These are phyloP conservation scores for Rhodeus uyekii DNA, from an alignment of 2,797 vertebrate species.

Conservation along the genomic window DNA sequence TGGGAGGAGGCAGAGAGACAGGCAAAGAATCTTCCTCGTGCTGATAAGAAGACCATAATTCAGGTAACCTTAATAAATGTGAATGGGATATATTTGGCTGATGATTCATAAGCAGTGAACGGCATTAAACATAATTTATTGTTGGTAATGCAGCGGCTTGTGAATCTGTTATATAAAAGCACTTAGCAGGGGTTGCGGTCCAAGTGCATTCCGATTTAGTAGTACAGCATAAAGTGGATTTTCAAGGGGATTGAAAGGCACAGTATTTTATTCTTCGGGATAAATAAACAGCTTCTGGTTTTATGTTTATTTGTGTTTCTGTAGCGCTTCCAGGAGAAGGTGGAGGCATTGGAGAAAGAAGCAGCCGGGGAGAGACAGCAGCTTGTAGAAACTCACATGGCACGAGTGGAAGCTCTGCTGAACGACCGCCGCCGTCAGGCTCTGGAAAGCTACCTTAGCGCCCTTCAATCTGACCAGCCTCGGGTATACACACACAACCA, in stretches of 20 bases:
- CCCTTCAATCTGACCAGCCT: constrained; percentile 89
- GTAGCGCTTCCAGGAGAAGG: constrained; percentile 97
- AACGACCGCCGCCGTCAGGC: constrained; percentile 91
- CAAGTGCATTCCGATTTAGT: constrained; percentile 7
- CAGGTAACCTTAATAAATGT: constrained; percentile 78
- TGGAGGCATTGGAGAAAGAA: constrained; percentile 95
- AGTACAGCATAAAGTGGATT: neutral
- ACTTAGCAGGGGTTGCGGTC: neutral
- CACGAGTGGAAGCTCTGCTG: constrained; percentile 93
- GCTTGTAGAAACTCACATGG: constrained; percentile 97
- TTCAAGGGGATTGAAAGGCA: neutral
- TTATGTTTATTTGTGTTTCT: neutral
- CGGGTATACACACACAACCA: constrained; percentile 72
- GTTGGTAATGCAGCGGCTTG: neutral
- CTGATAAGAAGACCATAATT: constrained; percentile 96
- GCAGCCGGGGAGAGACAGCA: constrained; percentile 96
- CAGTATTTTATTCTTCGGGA: neutral
- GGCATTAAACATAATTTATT: neutral
- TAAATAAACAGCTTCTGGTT: constrained; percentile 28
- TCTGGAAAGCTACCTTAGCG: constrained; percentile 92
- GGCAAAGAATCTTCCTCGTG: constrained; percentile 91
- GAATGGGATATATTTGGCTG: neutral
- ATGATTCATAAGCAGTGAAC: neutral
- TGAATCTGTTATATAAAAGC: constrained; percentile 30
- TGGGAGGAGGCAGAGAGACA: constrained; percentile 97